Evolutionary conservation across 1,140 invertebrate species (phyloP), one percentile per base, ranked within the genome.

Genomic region (Neuroterus valhalla): DNA sequence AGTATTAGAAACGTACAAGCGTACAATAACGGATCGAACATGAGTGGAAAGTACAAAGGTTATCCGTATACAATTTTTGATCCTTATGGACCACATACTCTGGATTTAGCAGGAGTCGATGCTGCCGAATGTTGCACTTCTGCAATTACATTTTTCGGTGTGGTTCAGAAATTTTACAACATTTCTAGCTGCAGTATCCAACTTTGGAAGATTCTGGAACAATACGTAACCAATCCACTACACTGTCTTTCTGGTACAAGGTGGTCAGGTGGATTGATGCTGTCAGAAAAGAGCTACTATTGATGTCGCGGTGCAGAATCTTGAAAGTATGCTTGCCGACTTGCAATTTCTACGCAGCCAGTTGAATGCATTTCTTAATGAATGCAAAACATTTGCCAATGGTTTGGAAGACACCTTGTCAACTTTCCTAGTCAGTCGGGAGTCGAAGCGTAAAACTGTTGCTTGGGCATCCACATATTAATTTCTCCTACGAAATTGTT

Each of bases 21-120:
- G 0, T 81, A 79, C 31, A 76, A 81, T 68, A 78, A 81, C 52
- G 75, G 43, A 0, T 15, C 50, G 0, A 81, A 81, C 31, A 82
- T 81, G 77, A 62, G 43, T 21, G 77, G 77, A 8, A 43, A 42
- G 6, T 78, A 82, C 26, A 26, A 48, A 43, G 77, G 79, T 15
- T 74, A 72, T 74, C 43, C 55, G 50, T 6, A 12, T 26, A 71
- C 78, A 12, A 68, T 77, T 71, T 81, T 45, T 31, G 2, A 2
- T 2, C 72, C 71, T 14, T 81, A 77, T 43, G 62, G 46, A 17
- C 48, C 67, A 17, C 80, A 82, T 72, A 74, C 71, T 4, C 66
- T 80, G 15, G 80, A 80, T 71, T 67, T 80, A 43, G 74, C 78
- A 4, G 81, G 72, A 0, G 17, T 71, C 55, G 31, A 15, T 50